Evolutionary conservation across 2,797 vertebrate genomes (phyloP).

Genomic region (Dryobates pubescens): DNA sequence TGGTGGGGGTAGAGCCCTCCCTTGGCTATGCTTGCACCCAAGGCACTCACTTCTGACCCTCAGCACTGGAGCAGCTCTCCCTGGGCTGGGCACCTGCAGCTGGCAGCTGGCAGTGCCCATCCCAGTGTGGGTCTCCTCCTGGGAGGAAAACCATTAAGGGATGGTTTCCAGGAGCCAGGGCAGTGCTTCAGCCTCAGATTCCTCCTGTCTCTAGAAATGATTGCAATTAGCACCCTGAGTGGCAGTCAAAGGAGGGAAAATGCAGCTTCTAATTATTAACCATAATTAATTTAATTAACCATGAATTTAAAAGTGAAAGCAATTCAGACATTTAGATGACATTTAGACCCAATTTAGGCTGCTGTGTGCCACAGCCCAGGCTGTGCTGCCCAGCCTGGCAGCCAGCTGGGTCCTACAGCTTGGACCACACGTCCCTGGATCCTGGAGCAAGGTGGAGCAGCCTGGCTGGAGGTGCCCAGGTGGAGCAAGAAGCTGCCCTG

Average conservation of each 20-base stretch:
- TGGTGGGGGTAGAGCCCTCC: background rate
- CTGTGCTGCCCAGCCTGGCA: background rate
- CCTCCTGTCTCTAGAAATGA: slow-evolving; percentile 37
- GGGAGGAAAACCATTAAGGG: background rate
- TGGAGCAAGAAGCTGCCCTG: no score
- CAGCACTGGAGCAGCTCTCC: background rate
- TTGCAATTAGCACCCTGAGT: slow-evolving; percentile 3
- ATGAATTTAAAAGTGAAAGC: background rate
- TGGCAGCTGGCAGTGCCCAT: rapidly evolving
- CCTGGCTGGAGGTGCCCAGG: no score
- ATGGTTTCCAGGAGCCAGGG: background rate
- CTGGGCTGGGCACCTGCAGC: background rate
- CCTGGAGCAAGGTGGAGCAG: background rate
- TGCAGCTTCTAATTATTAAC: slow-evolving; percentile 2
- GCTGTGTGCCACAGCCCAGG: background rate
- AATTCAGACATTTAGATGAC: slow-evolving; percentile 6
- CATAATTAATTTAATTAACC: slow-evolving; percentile 17
- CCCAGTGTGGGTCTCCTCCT: rapidly evolving
- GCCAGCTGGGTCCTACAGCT: background rate
- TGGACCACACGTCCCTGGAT: background rate
- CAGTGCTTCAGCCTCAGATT: background rate
- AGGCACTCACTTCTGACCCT: background rate
- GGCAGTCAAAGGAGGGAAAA: slow-evolving; percentile 31
- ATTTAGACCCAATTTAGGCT: background rate
- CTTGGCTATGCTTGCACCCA: background rate